Conservation (phyloP, 2,888 invertebrate genomes). For the Oxystoma pomonae region DNA sequence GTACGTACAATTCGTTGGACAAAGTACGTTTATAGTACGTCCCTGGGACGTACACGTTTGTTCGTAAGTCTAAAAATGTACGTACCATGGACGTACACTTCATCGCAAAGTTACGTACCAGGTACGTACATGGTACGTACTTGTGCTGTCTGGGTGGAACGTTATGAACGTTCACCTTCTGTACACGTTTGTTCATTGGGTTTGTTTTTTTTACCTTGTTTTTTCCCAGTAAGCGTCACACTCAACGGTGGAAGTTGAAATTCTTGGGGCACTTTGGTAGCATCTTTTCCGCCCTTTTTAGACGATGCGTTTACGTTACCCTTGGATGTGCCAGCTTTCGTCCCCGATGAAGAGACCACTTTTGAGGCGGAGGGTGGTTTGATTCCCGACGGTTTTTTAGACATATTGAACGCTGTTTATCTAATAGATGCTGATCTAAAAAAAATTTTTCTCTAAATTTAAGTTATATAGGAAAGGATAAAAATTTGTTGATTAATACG, state of each 20-base stretch:
- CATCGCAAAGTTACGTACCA: not conserved
- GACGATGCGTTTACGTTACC: not conserved
- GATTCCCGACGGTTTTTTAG: not conserved
- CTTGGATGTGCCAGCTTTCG: not conserved
- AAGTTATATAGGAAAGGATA: no score
- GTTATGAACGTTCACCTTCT: no score
- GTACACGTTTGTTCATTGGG: no score
- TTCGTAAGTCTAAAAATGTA: not conserved
- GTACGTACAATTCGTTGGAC: no score
- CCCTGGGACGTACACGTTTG: no score
- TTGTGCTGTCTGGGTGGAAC: not conserved
- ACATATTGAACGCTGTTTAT: no score
- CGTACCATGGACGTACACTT: not conserved
- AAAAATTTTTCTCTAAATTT: no score
- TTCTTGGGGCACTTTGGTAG: slow-evolving; percentile 4
- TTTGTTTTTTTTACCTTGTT: slow-evolving; percentile 16
- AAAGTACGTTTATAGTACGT: no score
- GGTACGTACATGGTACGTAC: not conserved
- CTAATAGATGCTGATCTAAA: no score
- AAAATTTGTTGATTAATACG: no score
- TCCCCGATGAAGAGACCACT: not conserved
- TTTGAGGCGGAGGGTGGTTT: slow-evolving; percentile 3
- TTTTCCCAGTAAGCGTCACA: slow-evolving; percentile 18
- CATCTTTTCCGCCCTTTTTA: not conserved
- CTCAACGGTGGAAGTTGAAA: slow-evolving; percentile 32